Base-by-base conservation (phyloP, 2,113 vertebrate genomes). In the Hystrix cristata region DNA sequence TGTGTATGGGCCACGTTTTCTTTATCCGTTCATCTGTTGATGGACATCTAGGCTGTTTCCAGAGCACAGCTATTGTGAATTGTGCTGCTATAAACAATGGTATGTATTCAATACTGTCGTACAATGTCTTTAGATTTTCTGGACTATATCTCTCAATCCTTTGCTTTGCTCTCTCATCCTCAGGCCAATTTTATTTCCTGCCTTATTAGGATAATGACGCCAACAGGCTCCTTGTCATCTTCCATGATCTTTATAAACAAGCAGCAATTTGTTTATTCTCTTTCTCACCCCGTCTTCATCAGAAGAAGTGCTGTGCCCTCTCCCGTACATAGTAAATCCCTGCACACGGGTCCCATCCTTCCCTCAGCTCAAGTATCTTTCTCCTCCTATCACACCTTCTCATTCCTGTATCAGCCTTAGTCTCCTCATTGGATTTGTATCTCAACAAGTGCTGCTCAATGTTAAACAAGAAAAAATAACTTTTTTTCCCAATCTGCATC, bases 291-390 rank as follows among this genome's bases (percentile, higher is more conserved):
- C 51, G 0, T 11, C 13, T 21, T 83, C 60, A 46, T 46, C 0
- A n/a, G 7, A 1, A 12, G 19, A 46, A 74, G 7, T 34, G 2
- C 0, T 23, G 0, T 55, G 3, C 3, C 7, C 15, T 65, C 5
- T 31, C 2, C 1, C 3, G 0, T 9, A 25, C 2, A 21, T 0
- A 9, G 12, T 38, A 48, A 93, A 55, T 64, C 0, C 3, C 0
- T 87, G 25, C 0, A 16, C 2, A 6, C 6, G 3, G 19, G 7
- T 14, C 46, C 38, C 2, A 55, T 14, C 21, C 48, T 85, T 57
- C 25, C 2, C 9, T 23, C 11, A 0, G 10, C 13, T 86, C 43
- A 78, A 59, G 25, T 69, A 51, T 7, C 18, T 91, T 82, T 19
- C 2, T 13, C 19, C 34, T 29, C 89, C 11, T 12, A 3, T 25